Evolutionary conservation across 2,113 vertebrate genomes (phyloP), one percentile per base, ranked within the genome.

Genomic region (Leptodactylus fuscus): DNA sequence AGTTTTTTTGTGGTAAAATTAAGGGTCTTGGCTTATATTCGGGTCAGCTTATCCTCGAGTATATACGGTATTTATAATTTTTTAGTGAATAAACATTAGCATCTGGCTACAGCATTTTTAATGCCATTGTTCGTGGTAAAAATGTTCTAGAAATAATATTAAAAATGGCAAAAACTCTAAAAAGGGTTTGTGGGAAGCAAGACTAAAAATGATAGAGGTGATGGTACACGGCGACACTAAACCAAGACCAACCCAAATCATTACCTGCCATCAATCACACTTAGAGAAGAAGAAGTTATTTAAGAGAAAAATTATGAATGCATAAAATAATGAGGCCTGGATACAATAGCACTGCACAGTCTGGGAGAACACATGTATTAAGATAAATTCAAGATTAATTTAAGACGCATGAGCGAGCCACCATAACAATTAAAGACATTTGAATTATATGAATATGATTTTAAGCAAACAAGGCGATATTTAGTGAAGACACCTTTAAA

Each of bases 301-400:
- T 69, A 69, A 38, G 34, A 69, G 16, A 69, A 10, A 69, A 69
- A 69, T 69, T 44, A 73, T 73, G 38, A 73, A 41, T 46, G 70
- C 38, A 73, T 73, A 24, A 73, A 41, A 46, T 73, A 73, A 44
- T 46, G 70, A 73, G 29, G 70, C 4, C 3, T 73, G n/a, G 70
- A 73, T 44, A 44, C 70, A 73, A 73, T 73, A 46, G 70, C 38
- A 41, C 6, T 5, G 36, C 38, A 46, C 38, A n/a, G 38, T 73
- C 38, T 73, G 38, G 38, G 70, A 46, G 70, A 44, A 73, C 70
- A 73, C 70, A 73, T 69, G 70, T 73, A 73, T 73, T 73, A 73
- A 44, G 44, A 69, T 69, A 69, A 69, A 20, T 69, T 38, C 44
- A 76, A 49, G 46, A 76, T 49, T 76, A 32, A 51, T 51, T 76